Conservation (phyloP, 2,113 vertebrate genomes). For the Stegostoma tigrinum region DNA sequence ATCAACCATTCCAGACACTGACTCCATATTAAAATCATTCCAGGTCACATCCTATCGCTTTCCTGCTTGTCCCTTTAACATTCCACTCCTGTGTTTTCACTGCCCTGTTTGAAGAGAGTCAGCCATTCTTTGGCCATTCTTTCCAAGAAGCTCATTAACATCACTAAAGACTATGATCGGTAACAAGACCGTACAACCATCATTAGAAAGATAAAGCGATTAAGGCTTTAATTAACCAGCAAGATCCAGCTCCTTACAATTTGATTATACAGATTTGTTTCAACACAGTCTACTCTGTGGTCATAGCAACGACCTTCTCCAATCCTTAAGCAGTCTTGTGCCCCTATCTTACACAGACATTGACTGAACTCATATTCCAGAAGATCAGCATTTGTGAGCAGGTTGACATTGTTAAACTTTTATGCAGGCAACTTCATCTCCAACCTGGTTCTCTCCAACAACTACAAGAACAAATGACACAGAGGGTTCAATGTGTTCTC, state of each 20-base stretch:
- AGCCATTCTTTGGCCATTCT: neutral
- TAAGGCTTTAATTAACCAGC: neutral
- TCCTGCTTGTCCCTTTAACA: neutral
- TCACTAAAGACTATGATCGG: neutral
- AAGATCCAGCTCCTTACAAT: neutral
- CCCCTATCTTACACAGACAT: too few relatives aligned
- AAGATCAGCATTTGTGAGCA: neutral
- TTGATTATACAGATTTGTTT: neutral
- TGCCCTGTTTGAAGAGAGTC: neutral
- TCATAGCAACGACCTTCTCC: neutral
- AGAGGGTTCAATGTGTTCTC: neutral
- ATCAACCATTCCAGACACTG: neutral
- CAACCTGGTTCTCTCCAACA: neutral
- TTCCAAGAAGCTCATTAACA: neutral
- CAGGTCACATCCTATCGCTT: neutral
- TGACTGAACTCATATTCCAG: neutral
- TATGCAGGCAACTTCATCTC: neutral
- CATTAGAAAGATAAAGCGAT: neutral
- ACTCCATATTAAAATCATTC: neutral
- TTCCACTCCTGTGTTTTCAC: neutral
- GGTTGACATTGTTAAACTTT: neutral
- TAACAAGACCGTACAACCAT: neutral
- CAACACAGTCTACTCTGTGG: neutral
- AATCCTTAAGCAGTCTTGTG: neutral
- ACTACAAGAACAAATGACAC: neutral